Base-by-base conservation (phyloP, 2,888 invertebrate species). In the Campoletis raptor region DNA sequence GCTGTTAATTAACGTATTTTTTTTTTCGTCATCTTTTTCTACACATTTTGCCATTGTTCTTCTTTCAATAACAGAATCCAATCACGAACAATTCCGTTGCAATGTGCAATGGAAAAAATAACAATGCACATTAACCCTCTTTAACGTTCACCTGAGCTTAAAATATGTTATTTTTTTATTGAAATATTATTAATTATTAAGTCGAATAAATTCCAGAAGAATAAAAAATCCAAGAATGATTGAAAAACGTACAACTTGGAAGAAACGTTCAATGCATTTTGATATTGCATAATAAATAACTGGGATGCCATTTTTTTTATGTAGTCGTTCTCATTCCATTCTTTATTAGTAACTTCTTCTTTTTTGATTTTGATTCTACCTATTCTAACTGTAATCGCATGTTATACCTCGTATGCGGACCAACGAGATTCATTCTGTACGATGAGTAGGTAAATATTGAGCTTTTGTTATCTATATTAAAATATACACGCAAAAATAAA, bases 371-470 rank as follows among this genome's bases (percentile, higher is more conserved):
- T 18, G 0, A 70, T 42, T 57, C 42, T 79, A 57, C 45, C 10
- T n/a, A 21, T 64, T 78, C 18, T 52, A n/a, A 57, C 30, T 70
- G 48, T 70, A 74, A 81, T 18, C 52, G 86, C 78, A 87, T 82
- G 81, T 61, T 77, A 69, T 48, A 42, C 45, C 36, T 69, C 67
- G 66, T 37, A 72, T 73, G 61, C 24, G 69, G 81, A 81, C 24
- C 86, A 78, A 54, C 81, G 76, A 54, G 54, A 57, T 64, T 45
- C 54, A 12, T 80, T 40, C 64, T 86, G 57, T 83, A 40, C 45
- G 30, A 81, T 73, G 37, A 86, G 37, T 83, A 67, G 83, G 86
- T 86, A 81, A 77, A 74, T 80, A 77, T 86, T 64, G 37, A 76
- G 52, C 76, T 67, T 83, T 66, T 78, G 15, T 54, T 78, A 30